Base-by-base conservation (phyloP, 2,888 invertebrate genomes). In the Pseudolycoriella hygida region DNA sequence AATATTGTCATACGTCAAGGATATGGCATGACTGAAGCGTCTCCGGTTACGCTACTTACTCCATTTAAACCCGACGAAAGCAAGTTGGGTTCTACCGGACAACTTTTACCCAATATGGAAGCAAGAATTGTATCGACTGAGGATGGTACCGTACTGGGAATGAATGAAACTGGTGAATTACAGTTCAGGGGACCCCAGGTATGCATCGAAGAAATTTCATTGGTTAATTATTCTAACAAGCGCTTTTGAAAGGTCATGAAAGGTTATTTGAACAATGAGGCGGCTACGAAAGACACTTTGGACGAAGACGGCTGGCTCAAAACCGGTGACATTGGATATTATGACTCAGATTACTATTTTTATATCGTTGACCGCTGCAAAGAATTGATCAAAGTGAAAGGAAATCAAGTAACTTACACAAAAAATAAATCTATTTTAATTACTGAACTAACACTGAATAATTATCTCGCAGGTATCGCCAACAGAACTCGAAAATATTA, bases 371-470 rank as follows among this genome's bases (percentile, higher is more conserved):
- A 84, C 59, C 68, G 86, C 51, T 77, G 77, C 46, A 85, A 85
- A 60, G 84, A 85, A 59, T 73, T 86, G 47, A 86, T 87, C 57
- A 87, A 87, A 68, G 83, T 84, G 48, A 84, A 86, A 66, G 86
- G 84, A 50, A 79, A 82, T 58, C 84, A 86, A 74, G 85, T 85
- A 66, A 64, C 5, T 37, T 37, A 14, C 8, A 25, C 25, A 6
- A n/a, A n/a, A n/a, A n/a, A n/a, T n/a, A n/a, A n/a, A n/a, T n/a
- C n/a, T n/a, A n/a, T n/a, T n/a, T n/a, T n/a, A n/a, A n/a, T n/a
- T n/a, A n/a, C n/a, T n/a, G n/a, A n/a, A n/a, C n/a, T n/a, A n/a
- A n/a, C n/a, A n/a, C n/a, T n/a, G n/a, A n/a, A n/a, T n/a, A n/a
- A n/a, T n/a, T 37, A 12, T 37, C 4, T 37, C 67, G 40, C 57